phyloP scores from a whole-genome alignment of 2,888 invertebrate species.

The Nymphalis c-album region DNA sequence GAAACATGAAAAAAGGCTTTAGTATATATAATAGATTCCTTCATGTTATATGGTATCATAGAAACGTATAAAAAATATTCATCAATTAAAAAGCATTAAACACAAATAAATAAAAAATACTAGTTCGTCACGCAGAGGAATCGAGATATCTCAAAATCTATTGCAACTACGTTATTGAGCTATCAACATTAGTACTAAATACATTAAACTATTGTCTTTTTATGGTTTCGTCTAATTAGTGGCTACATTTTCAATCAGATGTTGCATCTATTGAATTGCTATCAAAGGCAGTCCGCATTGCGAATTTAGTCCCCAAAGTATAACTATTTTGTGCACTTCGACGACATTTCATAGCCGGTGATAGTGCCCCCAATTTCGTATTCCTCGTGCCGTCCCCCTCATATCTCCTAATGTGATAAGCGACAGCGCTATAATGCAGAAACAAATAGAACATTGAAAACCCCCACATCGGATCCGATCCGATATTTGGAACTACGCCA shows the following conservation, averaged over 20 bases:
- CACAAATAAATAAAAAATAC: too few species aligned
- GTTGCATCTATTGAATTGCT: neutral
- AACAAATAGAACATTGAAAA: constrained; percentile 46
- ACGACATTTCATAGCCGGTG: constrained; percentile 32
- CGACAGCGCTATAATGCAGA: constrained; percentile 45
- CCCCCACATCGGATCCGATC: constrained; percentile 43
- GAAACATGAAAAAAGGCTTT: too few species aligned
- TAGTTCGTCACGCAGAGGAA: too few species aligned
- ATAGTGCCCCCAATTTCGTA: constrained; percentile 34
- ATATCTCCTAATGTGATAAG: constrained; percentile 38
- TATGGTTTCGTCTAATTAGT: neutral
- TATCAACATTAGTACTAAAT: too few species aligned
- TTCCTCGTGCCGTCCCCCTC: constrained; percentile 34
- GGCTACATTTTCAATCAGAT: constrained; percentile 6
- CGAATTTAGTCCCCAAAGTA: constrained; percentile 36
- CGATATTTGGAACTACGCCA: constrained; percentile 63
- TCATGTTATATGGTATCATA: too few species aligned
- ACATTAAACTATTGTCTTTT: too few species aligned
- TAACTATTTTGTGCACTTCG: constrained; percentile 33
- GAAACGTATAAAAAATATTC: too few species aligned
- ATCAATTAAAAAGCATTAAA: too few species aligned
- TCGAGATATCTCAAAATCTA: too few species aligned
- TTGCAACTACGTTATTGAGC: too few species aligned
- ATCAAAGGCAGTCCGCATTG: constrained; percentile 36
- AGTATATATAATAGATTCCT: too few species aligned